Percentiles rank a stretch among this genome's conserved stretches.
Conservation (phyloP, 1,140 invertebrate species). For the Anadara kagoshimensis region DNA sequence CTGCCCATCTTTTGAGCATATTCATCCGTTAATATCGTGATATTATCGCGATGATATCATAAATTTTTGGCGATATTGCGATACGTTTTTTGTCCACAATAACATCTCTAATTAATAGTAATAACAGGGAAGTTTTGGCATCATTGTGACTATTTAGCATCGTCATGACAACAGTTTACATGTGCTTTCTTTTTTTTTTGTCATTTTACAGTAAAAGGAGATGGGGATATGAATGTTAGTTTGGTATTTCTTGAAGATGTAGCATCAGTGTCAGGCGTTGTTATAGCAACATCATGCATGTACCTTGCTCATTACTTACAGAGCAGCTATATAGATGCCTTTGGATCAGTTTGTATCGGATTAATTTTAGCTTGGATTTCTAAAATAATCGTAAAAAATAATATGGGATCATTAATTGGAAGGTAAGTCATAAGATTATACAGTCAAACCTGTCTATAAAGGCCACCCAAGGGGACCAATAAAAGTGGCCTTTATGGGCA, state of each 20-base stretch:
- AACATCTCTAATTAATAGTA: too few relatives aligned
- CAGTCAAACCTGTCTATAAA: too few relatives aligned
- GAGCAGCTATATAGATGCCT: slow-evolving; percentile 86
- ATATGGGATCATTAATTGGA: slow-evolving; percentile 93
- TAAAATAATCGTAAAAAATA: slow-evolving; percentile 96
- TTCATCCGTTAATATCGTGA: too few relatives aligned
- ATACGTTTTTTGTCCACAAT: too few relatives aligned
- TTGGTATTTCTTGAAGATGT: slow-evolving; percentile 97
- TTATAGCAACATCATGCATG: slow-evolving; percentile 92
- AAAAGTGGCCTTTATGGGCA: too few relatives aligned
- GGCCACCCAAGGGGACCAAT: too few relatives aligned
- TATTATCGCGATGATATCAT: too few relatives aligned
- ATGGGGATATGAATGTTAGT: slow-evolving; percentile 94
- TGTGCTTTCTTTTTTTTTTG: slow-evolving; percentile 1
- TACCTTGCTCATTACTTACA: slow-evolving; percentile 81
- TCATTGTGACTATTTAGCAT: too few relatives aligned
- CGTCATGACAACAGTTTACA: too few relatives aligned
- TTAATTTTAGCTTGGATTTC: slow-evolving; percentile 92
- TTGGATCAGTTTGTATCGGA: slow-evolving; percentile 93
- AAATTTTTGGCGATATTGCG: too few relatives aligned
- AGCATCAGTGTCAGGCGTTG: slow-evolving; percentile 93
- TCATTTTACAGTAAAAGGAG: slow-evolving; percentile 60
- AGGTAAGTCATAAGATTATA: slow-evolving; percentile 74
- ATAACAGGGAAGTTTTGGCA: too few relatives aligned
- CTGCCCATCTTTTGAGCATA: too few relatives aligned